A percentile compares a stretch with the other conserved stretches of the same genome.
These are phyloP conservation scores for Bombus ignitus DNA, from an alignment of 1,140 invertebrate species.

Conservation along the genomic window DNA sequence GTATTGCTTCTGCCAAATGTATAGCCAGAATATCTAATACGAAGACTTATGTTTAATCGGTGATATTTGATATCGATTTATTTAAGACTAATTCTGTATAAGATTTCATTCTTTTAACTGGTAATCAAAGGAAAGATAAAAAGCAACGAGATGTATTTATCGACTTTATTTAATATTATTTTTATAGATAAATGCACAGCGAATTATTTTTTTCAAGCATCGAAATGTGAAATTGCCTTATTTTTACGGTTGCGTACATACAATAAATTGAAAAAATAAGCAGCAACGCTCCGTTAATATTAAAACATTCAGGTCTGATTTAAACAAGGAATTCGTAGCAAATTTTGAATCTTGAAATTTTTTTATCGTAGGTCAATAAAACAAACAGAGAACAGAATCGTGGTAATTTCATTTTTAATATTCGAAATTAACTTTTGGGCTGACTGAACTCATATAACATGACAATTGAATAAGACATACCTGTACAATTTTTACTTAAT, in stretches of 20 bases:
- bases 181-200: not conserved
- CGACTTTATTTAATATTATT: not conserved
- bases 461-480: not conserved
- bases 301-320: not conserved
- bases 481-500: not conserved
- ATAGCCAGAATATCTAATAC: not conserved
- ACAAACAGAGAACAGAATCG: too few relatives aligned
- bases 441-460: not conserved
- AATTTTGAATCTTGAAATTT: too few relatives aligned
- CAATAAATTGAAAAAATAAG: not conserved
- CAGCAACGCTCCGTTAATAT: not conserved
- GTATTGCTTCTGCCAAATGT: not conserved
- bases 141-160: not conserved
- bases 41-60: not conserved
- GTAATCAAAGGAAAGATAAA: not conserved
- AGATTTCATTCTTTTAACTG: not conserved
- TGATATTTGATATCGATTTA: not conserved
- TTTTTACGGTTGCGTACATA: not conserved
- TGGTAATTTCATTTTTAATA: too few relatives aligned
- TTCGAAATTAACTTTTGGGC: too few relatives aligned
- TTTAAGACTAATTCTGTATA: not conserved
- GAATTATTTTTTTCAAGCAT: constrained; percentile 4
- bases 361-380: too few relatives aligned
- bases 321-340: too few relatives aligned
- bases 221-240: not conserved